A percentile compares a stretch with the other conserved stretches of the same genome.
phyloP scores from a whole-genome alignment of 2,113 vertebrate species.

The Pongo abelii region DNA sequence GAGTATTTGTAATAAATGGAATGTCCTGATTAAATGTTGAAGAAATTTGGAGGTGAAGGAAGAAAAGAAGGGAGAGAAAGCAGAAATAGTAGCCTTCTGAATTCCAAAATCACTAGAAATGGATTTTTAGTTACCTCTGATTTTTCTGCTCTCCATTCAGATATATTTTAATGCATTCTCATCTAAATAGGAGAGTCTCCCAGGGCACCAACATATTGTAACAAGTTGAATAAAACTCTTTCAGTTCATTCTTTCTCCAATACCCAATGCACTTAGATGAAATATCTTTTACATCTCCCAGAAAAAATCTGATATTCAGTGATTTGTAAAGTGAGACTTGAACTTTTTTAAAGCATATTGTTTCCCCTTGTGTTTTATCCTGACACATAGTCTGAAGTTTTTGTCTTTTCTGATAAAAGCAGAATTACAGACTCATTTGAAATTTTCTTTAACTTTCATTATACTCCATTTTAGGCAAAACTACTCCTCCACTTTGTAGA shows the following conservation, averaged over 20 bases:
- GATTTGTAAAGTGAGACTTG: not conserved
- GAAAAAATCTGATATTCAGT: not conserved
- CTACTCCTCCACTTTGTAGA: not conserved
- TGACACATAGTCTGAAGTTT: not conserved
- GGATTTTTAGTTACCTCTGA: not conserved
- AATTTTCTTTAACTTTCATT: not conserved
- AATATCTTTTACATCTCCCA: not conserved
- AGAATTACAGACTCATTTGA: not conserved
- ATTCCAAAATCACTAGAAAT: not conserved
- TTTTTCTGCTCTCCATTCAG: not conserved
- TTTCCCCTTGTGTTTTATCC: not conserved
- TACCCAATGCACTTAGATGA: not conserved
- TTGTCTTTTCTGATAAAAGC: not conserved
- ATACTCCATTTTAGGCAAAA: not conserved
- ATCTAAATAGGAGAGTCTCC: not conserved
- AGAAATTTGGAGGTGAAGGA: not conserved
- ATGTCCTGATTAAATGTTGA: not conserved
- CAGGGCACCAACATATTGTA: not conserved
- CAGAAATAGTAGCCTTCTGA: not conserved
- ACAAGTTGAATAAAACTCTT: constrained; percentile 12
- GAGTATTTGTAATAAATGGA: not conserved
- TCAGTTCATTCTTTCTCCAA: not conserved
- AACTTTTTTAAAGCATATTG: not conserved
- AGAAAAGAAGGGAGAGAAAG: no score
- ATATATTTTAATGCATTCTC: constrained; percentile 6